Evolutionary conservation across 23 tunicate genomes (phyloP).

Genomic region (Clavelina lepadiformis): DNA sequence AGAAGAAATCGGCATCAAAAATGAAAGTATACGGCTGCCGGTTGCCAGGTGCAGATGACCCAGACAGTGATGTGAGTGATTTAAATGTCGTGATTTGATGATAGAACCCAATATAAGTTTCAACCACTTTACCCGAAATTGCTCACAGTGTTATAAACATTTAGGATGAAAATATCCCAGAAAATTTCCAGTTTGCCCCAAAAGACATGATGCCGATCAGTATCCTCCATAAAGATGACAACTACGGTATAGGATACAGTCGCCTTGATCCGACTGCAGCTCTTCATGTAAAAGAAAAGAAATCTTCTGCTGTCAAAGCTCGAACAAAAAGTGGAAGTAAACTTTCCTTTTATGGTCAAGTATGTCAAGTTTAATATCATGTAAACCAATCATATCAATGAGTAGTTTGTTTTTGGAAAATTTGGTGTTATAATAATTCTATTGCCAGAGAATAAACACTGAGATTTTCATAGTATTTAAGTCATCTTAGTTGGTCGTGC

Average conservation of each 20-base stretch:
- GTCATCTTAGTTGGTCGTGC: too few relatives aligned
- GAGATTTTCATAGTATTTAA: too few relatives aligned
- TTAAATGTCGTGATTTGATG: neutral
- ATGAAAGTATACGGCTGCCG: slow-evolving; percentile 46
- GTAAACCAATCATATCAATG: neutral
- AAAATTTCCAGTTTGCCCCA: slow-evolving; percentile 63
- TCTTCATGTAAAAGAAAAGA: slow-evolving; percentile 55
- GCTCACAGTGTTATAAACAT: too few relatives aligned
- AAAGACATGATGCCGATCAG: slow-evolving; percentile 40
- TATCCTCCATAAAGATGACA: slow-evolving; percentile 29
- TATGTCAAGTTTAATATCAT: too few relatives aligned
- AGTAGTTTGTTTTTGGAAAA: neutral
- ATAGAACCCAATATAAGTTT: neutral
- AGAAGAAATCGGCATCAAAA: slow-evolving; percentile 2
- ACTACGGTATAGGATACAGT: slow-evolving; percentile 72
- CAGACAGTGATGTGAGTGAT: slow-evolving; percentile 26
- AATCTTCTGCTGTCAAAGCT: slow-evolving; percentile 49
- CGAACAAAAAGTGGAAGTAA: slow-evolving; percentile 62
- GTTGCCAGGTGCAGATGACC: slow-evolving; percentile 22
- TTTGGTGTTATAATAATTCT: neutral
- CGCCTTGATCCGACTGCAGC: slow-evolving; percentile 76
- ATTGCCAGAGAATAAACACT: too few relatives aligned
- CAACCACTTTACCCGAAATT: too few relatives aligned
- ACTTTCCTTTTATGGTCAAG: slow-evolving; percentile 73
- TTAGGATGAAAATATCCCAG: slow-evolving; percentile 28